Conservation (phyloP, 2,888 invertebrate genomes). For the Phyllotreta cruciferae region DNA sequence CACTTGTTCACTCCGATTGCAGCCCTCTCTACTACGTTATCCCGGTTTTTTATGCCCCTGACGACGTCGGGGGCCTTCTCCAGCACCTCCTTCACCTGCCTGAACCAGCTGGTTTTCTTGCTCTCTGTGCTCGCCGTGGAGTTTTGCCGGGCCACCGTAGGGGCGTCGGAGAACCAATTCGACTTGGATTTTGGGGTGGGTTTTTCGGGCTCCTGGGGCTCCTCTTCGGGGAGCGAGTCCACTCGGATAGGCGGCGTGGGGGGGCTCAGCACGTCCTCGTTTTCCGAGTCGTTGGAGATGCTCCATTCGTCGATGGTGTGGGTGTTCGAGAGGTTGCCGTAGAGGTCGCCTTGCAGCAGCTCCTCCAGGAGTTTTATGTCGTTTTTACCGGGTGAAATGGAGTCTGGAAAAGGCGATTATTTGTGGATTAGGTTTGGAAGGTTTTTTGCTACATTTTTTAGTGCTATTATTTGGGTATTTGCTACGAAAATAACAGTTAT, state of each 20-base stretch:
- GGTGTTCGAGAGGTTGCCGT: conserved; percentile 65
- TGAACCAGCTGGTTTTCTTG: conserved; percentile 59
- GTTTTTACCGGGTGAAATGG: conserved; percentile 22
- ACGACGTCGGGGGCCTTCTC: conserved; percentile 64
- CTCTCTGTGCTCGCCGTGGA: conserved; percentile 34
- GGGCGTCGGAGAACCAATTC: conserved; percentile 51
- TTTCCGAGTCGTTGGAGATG: conserved; percentile 62
- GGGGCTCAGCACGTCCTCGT: conserved; percentile 58
- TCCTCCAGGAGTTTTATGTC: conserved; percentile 66
- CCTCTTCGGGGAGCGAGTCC: conserved; percentile 68
- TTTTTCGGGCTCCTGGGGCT: conserved; percentile 48
- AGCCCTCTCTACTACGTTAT: conserved; percentile 63
- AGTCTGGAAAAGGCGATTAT: no score
- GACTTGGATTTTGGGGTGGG: conserved; percentile 46
- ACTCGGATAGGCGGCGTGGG: conserved; percentile 70
- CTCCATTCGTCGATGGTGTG: conserved; percentile 61
- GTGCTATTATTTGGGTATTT: no score
- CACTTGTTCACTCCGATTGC: conserved; percentile 60
- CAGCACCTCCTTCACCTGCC: conserved; percentile 58
- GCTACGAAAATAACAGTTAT: no score
- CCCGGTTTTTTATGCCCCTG: conserved; percentile 41
- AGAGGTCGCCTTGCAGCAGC: conserved; percentile 72
- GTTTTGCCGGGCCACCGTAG: conserved; percentile 21
- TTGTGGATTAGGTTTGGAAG: no score
- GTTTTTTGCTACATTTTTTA: no score